A percentile compares a stretch with the other conserved stretches of the same genome.
Evolutionary conservation across 2,888 invertebrate genomes (phyloP).

Genomic region (Drosophila setosimentum): DNA sequence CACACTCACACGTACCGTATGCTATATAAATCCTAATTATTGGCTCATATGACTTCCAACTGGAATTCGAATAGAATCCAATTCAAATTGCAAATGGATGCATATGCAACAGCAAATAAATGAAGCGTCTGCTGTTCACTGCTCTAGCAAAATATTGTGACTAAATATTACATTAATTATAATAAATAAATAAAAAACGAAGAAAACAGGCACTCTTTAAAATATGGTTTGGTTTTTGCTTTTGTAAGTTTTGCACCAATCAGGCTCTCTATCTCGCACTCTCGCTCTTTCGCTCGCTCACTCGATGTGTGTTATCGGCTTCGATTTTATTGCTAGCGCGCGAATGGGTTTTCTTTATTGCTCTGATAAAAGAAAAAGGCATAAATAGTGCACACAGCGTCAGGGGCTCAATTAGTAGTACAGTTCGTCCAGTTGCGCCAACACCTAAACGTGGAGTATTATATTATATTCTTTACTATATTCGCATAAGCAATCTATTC

Average conservation of each 20-base stretch:
- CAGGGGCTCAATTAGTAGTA: conserved; percentile 60
- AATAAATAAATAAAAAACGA: neutral
- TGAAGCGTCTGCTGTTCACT: conserved; percentile 6
- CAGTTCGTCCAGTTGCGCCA: conserved; percentile 47
- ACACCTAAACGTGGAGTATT: conserved; percentile 30
- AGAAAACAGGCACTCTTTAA: conserved; percentile 50
- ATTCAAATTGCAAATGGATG: conserved; percentile 4
- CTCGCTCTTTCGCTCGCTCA: neutral
- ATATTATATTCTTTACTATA: neutral
- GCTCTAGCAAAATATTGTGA: conserved; percentile 21
- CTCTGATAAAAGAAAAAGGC: conserved; percentile 60
- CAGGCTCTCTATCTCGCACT: neutral
- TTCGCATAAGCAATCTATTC: neutral
- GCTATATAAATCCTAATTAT: conserved; percentile 27
- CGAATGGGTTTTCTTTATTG: conserved; percentile 12
- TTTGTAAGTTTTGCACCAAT: conserved; percentile 30
- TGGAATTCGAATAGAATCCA: conserved; percentile 9
- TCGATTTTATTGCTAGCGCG: conserved; percentile 38
- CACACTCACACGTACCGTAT: neutral
- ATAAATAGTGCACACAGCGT: conserved; percentile 62
- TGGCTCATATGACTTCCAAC: conserved; percentile 53
- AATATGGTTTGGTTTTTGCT: conserved; percentile 42
- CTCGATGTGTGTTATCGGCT: conserved; percentile 37
- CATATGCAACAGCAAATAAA: conserved; percentile 7
- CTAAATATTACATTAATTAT: conserved; percentile 17